Evolutionary conservation across 2,113 vertebrate genomes (phyloP), one percentile per base, ranked within the genome.

Genomic region (Xiphophorus maculatus): DNA sequence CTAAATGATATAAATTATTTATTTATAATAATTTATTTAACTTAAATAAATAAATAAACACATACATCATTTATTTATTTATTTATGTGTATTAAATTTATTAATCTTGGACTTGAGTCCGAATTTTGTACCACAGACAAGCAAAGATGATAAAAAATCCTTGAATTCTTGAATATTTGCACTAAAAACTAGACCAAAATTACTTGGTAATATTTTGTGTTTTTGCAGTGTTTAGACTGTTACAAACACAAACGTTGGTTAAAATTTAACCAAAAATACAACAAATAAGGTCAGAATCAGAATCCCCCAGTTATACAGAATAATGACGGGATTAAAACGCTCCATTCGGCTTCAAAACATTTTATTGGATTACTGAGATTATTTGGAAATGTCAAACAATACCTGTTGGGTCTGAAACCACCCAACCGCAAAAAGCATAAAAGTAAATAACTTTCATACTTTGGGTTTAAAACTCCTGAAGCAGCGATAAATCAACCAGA

Each of bases 201-300:
- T 35, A 35, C 33, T 35, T 35, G 33, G 33, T 35, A 35, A 35
- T 9, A 35, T 9, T 35, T 35, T 9, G 7, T 35, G 33, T 9
- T 35, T 35, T 35, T 35, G 33, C 33, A 35, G 33, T 35, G 33
- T 35, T 35, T 8, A 35, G 8, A 35, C 33, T 35, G 33, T 35
- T 35, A 35, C 33, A 35, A 8, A 35, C 33, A 35, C 32, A 35
- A 35, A 0, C 8, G 32, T 32, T 71, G 76, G 75, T 67, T 72
- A 22, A 77, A 76, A 22, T 10, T 79, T 66, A 51, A 1, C 42
- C 3, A 74, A n/a, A 42, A 77, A 73, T 73, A 62, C 33, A 71
- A 61, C 3, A 17, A 14, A 35, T 68, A 71, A 11, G 42, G 71
- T 40, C 33, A 65, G 27, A 35, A 51, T 65, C 60, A 73, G 81